Evolutionary conservation across 2,797 vertebrate genomes (phyloP).

Genomic region (Novumbra hubbsi): DNA sequence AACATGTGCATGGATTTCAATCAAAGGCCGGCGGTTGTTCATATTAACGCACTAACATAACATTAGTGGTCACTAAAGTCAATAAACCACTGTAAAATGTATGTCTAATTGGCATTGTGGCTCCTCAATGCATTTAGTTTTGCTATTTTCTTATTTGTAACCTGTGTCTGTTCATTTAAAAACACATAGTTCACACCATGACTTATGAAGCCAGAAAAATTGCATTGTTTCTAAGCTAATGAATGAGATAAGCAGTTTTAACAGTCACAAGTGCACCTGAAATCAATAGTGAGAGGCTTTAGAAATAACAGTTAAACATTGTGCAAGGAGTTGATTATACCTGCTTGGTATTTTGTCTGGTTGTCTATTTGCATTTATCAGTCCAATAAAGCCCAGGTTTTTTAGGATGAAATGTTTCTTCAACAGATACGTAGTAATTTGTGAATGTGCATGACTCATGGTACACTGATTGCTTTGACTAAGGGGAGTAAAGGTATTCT

Average conservation of each 20-base stretch:
- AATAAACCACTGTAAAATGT: background rate
- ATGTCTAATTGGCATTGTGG: background rate
- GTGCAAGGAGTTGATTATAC: background rate
- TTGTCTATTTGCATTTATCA: background rate
- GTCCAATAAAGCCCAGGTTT: background rate
- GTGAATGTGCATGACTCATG: background rate
- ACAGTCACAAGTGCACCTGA: background rate
- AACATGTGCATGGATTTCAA: background rate
- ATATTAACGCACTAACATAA: background rate
- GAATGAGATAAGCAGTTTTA: background rate
- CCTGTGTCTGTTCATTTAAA: background rate
- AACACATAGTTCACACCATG: background rate
- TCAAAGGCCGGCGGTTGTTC: background rate
- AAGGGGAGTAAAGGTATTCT: background rate
- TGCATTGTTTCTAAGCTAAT: background rate
- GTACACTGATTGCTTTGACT: background rate
- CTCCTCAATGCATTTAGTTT: background rate
- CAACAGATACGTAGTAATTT: too few species aligned
- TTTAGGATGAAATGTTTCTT: background rate
- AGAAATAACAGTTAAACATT: background rate
- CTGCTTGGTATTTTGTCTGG: background rate
- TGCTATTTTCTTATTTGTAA: background rate
- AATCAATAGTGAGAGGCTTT: background rate
- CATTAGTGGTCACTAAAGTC: background rate
- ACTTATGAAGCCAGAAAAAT: background rate